These are phyloP conservation scores for Phthorimaea operculella DNA, from an alignment of 1,140 invertebrate genomes.

Conservation along the genomic window DNA sequence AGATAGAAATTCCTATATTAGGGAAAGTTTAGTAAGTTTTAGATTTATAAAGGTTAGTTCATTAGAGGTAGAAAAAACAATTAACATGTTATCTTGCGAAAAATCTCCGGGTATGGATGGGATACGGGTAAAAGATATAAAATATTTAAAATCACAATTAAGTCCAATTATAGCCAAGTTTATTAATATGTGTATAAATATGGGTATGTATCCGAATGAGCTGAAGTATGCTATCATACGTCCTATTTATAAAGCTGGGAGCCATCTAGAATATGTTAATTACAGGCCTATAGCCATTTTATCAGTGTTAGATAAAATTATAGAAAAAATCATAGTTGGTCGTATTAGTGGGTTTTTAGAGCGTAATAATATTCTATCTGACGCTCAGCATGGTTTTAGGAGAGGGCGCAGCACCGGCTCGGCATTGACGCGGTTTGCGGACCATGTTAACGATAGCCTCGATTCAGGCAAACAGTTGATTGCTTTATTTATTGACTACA, in stretches of 20 bases:
- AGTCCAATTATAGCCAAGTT: conserved; percentile 9
- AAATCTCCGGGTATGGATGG: conserved; percentile 14
- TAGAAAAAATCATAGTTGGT: conserved; percentile 24
- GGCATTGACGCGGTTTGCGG: conserved; percentile 10
- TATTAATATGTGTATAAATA: conserved; percentile 14
- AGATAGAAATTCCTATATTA: conserved; percentile 18
- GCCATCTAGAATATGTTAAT: conserved; percentile 19
- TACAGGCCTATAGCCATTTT: conserved; percentile 26
- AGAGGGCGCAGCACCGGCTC: conserved; percentile 8
- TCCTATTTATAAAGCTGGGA: conserved; percentile 20
- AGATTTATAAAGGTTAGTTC: conserved; percentile 12
- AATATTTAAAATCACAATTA: conserved; percentile 7
- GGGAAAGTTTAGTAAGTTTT: conserved; percentile 11
- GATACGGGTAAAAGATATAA: conserved; percentile 15
- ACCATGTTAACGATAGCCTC: conserved; percentile 12
- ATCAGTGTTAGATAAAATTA: conserved; percentile 22
- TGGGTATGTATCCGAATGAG: conserved; percentile 13
- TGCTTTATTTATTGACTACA: conserved; percentile 21
- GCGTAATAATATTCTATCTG: conserved; percentile 13
- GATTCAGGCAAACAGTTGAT: conserved; percentile 15
- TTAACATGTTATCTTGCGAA: conserved; percentile 10
- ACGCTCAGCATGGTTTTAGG: conserved; percentile 21
- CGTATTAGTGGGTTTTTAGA: conserved; percentile 23
- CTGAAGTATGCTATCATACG: conserved; percentile 20
- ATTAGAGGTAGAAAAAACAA: conserved; percentile 12